phyloP scores from a whole-genome alignment of 2,888 invertebrate species.

The Aquatica leii region DNA sequence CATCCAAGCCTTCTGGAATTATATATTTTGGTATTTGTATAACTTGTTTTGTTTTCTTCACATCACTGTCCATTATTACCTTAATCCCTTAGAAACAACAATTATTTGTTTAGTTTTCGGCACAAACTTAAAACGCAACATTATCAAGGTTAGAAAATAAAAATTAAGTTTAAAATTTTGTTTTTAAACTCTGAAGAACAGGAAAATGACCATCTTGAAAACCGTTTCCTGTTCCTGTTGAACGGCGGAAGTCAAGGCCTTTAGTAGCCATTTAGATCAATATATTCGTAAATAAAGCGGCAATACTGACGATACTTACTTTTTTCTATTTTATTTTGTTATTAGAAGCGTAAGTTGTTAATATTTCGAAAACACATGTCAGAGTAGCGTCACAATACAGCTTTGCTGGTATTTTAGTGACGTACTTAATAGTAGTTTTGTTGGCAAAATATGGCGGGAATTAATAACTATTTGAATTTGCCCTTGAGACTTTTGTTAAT shows the following conservation, averaged over 20 bases:
- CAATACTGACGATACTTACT: constrained; percentile 32
- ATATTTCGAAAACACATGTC: constrained; percentile 36
- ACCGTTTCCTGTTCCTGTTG: constrained; percentile 71
- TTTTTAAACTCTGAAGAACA: constrained; percentile 47
- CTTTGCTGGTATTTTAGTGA: constrained; percentile 27
- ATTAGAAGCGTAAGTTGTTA: constrained; percentile 31
- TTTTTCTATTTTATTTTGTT: constrained; percentile 24
- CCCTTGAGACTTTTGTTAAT: not conserved
- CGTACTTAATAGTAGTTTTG: not conserved
- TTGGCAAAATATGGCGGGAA: constrained; percentile 21
- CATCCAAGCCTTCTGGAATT: constrained; percentile 29
- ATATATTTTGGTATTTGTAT: constrained; percentile 41
- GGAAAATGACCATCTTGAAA: constrained; percentile 63
- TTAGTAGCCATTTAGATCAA: constrained; percentile 50
- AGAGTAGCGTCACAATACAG: constrained; percentile 38
- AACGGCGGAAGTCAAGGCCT: constrained; percentile 58
- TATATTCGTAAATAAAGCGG: constrained; percentile 38
- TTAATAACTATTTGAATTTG: not conserved
- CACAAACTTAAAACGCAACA: not conserved
- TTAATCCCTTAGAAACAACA: constrained; percentile 25
- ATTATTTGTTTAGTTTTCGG: constrained; percentile 16
- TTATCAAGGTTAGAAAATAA: constrained; percentile 6
- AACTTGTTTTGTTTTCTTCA: constrained; percentile 22
- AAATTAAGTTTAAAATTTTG: constrained; percentile 29
- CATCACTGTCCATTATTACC: constrained; percentile 33